A percentile compares a stretch with the other conserved stretches of the same genome.
Conservation (phyloP, 1,140 invertebrate species). For the Brachionus calyciflorus region DNA sequence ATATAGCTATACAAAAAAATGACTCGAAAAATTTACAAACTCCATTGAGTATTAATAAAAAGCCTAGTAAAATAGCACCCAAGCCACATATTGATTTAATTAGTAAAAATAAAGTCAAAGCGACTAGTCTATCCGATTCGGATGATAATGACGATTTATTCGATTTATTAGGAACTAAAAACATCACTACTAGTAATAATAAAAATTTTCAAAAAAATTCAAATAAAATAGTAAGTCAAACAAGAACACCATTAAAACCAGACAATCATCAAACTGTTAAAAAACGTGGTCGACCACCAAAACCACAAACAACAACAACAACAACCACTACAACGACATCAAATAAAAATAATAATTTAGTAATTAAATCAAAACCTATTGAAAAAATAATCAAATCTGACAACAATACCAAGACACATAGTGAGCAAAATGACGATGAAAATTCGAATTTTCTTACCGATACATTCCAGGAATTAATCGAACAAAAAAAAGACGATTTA, state of each 20-base stretch:
- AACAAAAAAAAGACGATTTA: not conserved
- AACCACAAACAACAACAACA: not conserved
- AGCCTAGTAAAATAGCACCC: not conserved
- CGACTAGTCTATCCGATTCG: not conserved
- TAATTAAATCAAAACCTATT: no score
- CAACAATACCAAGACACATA: not conserved
- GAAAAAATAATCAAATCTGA: not conserved
- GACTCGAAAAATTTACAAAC: not conserved
- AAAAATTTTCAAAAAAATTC: no score
- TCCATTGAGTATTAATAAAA: not conserved
- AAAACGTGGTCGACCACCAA: slow-evolving; percentile 41
- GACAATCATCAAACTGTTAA: slow-evolving; percentile 42
- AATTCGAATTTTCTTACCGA: slow-evolving; percentile 18
- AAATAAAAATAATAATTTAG: no score
- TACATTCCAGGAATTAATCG: slow-evolving; percentile 30
- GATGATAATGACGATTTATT: slow-evolving; percentile 20
- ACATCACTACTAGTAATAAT: no score
- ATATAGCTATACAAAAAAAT: not conserved
- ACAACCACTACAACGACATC: not conserved
- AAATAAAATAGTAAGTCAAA: not conserved
- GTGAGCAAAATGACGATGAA: not conserved
- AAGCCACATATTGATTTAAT: not conserved
- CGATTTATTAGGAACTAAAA: not conserved
- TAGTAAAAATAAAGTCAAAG: not conserved
- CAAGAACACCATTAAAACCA: slow-evolving; percentile 33